phyloP scores from a whole-genome alignment of 2,888 invertebrate species.

The Trichacis sp. region DNA sequence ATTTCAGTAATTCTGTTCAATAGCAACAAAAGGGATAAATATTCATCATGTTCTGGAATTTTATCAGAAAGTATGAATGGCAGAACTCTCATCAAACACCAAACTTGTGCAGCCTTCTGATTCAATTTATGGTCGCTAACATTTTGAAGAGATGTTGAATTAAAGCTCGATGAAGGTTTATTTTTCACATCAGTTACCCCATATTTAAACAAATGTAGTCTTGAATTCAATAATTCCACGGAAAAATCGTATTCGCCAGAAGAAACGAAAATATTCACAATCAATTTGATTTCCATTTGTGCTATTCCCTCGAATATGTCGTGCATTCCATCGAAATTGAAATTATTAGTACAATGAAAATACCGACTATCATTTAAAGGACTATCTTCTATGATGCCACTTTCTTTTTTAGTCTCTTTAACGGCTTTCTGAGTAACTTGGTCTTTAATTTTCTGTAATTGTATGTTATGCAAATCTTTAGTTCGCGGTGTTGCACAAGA shows the following conservation, averaged over 20 bases:
- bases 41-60: constrained; percentile 24
- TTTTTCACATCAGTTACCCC: constrained; percentile 31
- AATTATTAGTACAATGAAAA: constrained; percentile 21
- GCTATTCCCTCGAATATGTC: constrained; percentile 26
- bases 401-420: not conserved
- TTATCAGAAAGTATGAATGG: constrained; percentile 33
- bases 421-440: too few relatives aligned
- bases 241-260: not conserved
- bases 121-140: constrained; percentile 22
- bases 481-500: too few relatives aligned
- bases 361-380: constrained; percentile 15
- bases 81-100: constrained; percentile 32
- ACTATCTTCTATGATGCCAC: constrained; percentile 17
- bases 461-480: too few relatives aligned
- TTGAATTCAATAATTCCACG: constrained; percentile 14
- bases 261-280: constrained; percentile 13
- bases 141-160: constrained; percentile 10
- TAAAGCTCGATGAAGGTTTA: constrained; percentile 39
- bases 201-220: constrained; percentile 29
- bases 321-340: constrained; percentile 30
- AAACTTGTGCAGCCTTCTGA: constrained; percentile 30
- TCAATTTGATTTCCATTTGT: constrained; percentile 28
- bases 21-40: constrained; percentile 20
- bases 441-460: too few relatives aligned
- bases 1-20: constrained; percentile 32